These are phyloP conservation scores for Saiga tatarica DNA, from an alignment of 2,113 vertebrate genomes.

Conservation along the genomic window DNA sequence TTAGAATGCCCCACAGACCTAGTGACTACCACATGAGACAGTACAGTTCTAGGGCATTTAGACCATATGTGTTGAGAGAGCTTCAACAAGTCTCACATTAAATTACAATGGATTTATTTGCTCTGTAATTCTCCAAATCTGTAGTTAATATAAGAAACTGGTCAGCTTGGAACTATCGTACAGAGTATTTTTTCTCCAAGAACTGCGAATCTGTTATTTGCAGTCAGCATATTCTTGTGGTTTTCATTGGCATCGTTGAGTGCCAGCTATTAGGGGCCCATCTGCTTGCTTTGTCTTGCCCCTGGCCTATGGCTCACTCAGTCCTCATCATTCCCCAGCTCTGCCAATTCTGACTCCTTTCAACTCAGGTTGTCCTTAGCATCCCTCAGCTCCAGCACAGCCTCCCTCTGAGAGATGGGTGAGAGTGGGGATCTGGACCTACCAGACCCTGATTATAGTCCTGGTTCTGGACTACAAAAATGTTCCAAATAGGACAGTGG, in stretches of 20 bases:
- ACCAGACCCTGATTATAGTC: background rate
- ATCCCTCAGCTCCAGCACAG: background rate
- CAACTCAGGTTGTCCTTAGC: background rate
- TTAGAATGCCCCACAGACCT: background rate
- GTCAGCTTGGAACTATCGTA: background rate
- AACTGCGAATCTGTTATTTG: background rate
- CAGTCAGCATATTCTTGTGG: background rate
- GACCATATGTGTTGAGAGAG: background rate
- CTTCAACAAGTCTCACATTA: slow-evolving; percentile 2
- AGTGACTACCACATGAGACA: background rate
- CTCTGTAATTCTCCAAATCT: background rate
- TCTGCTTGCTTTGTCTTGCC: background rate
- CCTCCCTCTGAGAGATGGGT: background rate
- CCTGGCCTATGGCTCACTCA: background rate
- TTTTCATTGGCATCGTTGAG: background rate
- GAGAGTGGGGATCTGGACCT: background rate
- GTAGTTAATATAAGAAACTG: background rate
- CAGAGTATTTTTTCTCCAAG: background rate
- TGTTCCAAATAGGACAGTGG: background rate
- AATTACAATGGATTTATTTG: background rate
- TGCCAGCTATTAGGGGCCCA: background rate
- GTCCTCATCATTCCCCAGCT: background rate
- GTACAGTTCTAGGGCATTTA: background rate
- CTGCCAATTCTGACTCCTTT: background rate
- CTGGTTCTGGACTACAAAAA: background rate